Conservation (phyloP, 2,797 vertebrate species). For the Phrynocephalus guinanensis region DNA sequence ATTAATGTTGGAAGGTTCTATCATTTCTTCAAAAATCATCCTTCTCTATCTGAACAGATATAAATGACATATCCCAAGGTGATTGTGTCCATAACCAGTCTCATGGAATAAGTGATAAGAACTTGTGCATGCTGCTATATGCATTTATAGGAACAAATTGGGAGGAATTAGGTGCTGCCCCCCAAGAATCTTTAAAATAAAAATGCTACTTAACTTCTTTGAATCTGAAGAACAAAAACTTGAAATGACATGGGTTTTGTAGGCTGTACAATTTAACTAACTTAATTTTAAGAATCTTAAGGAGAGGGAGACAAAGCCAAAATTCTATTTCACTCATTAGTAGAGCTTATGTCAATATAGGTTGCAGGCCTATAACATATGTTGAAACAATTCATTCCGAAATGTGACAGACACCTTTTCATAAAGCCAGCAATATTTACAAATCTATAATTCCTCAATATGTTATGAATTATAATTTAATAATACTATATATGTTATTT, state of each 20-base stretch:
- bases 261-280: too few species aligned
- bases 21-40: constrained; percentile 25
- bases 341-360: background rate
- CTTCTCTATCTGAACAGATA: background rate
- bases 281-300: background rate
- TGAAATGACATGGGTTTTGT: background rate
- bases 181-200: background rate
- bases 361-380: background rate
- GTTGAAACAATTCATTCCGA: background rate
- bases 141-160: background rate
- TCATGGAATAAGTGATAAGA: background rate
- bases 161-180: too few species aligned
- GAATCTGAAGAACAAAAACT: background rate
- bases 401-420: background rate
- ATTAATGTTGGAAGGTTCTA: constrained; percentile 21
- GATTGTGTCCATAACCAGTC: constrained; percentile 33
- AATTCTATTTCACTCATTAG: background rate
- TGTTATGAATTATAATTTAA: too few species aligned
- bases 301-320: background rate
- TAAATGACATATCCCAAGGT: constrained; percentile 31
- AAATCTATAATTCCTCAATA: background rate
- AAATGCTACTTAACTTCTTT: background rate
- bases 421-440: background rate
- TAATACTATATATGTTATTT: background rate
- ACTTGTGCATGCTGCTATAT: background rate